Conservation (phyloP, 23 tunicate genomes). For the Diplosoma virens region DNA sequence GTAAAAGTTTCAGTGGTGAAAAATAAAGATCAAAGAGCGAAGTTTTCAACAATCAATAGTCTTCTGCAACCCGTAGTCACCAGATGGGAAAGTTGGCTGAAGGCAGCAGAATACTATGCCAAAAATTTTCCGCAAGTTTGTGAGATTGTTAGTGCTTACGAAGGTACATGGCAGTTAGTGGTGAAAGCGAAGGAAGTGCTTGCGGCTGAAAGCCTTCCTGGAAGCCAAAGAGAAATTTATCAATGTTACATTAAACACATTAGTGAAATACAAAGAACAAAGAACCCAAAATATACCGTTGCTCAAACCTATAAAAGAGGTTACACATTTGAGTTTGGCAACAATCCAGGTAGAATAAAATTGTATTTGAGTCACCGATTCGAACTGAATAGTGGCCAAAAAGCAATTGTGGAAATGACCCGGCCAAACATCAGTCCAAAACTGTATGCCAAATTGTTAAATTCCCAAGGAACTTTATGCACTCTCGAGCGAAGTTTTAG, state of each 20-base stretch:
- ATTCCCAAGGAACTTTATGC: too few species aligned
- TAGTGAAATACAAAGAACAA: conserved; percentile 10
- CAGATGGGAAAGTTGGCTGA: conserved; percentile 44
- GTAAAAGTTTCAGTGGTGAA: conserved; percentile 26
- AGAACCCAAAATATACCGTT: conserved; percentile 6
- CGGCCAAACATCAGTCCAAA: too few species aligned
- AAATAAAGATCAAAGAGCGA: conserved; percentile 39
- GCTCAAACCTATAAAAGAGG: background rate
- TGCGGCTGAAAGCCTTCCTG: conserved; percentile 10
- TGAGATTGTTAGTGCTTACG: conserved; percentile 20
- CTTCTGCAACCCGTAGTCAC: conserved; percentile 46
- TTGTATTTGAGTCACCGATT: conserved; percentile 7
- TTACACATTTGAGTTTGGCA: conserved; percentile 5
- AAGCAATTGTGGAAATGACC: conserved; percentile 6
- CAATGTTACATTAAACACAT: conserved; percentile 4
- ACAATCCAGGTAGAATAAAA: conserved; percentile 3
- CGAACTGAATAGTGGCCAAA: background rate
- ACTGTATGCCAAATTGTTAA: too few species aligned
- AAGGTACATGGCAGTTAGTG: conserved; percentile 4
- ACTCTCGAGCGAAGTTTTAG: too few species aligned
- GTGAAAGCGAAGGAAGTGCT: conserved; percentile 16
- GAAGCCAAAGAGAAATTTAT: background rate
- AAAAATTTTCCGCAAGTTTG: conserved; percentile 35
- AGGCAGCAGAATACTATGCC: conserved; percentile 44
- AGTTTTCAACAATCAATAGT: conserved; percentile 41